These are phyloP conservation scores for Epiblema foenella DNA, from an alignment of 2,888 invertebrate species.

Conservation along the genomic window DNA sequence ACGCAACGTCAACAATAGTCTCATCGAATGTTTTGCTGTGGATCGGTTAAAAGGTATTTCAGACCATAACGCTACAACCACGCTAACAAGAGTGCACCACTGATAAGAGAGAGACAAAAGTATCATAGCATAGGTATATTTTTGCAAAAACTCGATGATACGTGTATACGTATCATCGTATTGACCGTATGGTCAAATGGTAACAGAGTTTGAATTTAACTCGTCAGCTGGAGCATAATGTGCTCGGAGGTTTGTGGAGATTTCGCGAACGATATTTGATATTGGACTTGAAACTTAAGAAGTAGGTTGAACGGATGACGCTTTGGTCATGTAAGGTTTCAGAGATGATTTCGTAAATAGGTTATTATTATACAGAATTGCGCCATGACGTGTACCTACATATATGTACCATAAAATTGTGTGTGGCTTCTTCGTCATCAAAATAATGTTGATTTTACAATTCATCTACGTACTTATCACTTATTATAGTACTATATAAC, in stretches of 20 bases:
- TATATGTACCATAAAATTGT: background rate
- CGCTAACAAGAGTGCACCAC: too few relatives aligned
- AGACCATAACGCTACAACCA: too few relatives aligned
- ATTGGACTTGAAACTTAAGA: slow-evolving; percentile 8
- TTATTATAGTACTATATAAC: background rate
- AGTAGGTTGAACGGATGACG: background rate
- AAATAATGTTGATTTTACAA: slow-evolving; percentile 1
- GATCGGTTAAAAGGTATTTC: too few relatives aligned
- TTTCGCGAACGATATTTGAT: slow-evolving; percentile 10
- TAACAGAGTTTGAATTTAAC: background rate
- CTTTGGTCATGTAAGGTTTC: background rate
- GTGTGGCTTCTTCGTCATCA: background rate
- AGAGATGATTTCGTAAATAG: background rate
- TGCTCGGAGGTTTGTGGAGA: background rate
- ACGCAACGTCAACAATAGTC: too few relatives aligned
- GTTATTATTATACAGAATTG: background rate
- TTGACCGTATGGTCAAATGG: slow-evolving; percentile 2
- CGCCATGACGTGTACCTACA: background rate
- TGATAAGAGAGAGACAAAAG: too few relatives aligned
- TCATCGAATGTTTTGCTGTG: too few relatives aligned
- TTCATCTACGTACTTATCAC: background rate
- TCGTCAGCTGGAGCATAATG: background rate
- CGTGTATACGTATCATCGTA: too few relatives aligned
- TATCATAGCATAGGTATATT: background rate
- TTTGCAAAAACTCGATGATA: background rate